A percentile compares a stretch with the other conserved stretches of the same genome.
Evolutionary conservation across 2,888 invertebrate species (phyloP).

Genomic region (Polydrusus pterygomalis): DNA sequence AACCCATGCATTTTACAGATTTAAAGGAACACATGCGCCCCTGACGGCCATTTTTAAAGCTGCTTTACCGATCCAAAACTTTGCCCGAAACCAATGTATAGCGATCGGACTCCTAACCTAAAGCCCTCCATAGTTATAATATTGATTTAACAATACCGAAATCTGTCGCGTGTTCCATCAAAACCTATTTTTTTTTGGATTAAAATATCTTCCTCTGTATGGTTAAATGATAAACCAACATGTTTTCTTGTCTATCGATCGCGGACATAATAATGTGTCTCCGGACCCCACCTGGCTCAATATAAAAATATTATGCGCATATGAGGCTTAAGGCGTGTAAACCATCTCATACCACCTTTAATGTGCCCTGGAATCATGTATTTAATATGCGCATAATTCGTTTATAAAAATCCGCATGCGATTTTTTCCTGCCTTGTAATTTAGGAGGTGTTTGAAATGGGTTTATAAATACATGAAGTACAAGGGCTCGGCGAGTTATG

Average conservation of each 20-base stretch:
- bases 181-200: not conserved
- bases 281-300: conserved; percentile 27
- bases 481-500: conserved; percentile 23
- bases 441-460: conserved; percentile 34
- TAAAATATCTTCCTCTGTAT: not conserved
- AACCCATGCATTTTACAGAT: no score
- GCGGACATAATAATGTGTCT: conserved; percentile 8
- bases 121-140: no score
- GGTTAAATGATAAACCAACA: conserved; percentile 11
- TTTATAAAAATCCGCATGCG: conserved; percentile 20
- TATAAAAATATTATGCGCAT: conserved; percentile 26
- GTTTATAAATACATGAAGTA: conserved; percentile 31
- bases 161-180: no score
- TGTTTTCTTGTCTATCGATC: conserved; percentile 20
- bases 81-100: no score
- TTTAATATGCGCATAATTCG: conserved; percentile 37
- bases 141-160: no score
- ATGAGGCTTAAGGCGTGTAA: conserved; percentile 35
- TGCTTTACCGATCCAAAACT: no score
- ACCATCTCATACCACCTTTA: conserved; percentile 35
- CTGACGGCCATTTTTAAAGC: no score
- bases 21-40: no score
- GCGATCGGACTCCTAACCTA: no score
- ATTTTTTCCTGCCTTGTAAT: conserved; percentile 31
- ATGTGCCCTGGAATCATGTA: conserved; percentile 30